These are phyloP conservation scores for Microchrysa polita DNA, from an alignment of 2,888 invertebrate genomes.

Conservation along the genomic window DNA sequence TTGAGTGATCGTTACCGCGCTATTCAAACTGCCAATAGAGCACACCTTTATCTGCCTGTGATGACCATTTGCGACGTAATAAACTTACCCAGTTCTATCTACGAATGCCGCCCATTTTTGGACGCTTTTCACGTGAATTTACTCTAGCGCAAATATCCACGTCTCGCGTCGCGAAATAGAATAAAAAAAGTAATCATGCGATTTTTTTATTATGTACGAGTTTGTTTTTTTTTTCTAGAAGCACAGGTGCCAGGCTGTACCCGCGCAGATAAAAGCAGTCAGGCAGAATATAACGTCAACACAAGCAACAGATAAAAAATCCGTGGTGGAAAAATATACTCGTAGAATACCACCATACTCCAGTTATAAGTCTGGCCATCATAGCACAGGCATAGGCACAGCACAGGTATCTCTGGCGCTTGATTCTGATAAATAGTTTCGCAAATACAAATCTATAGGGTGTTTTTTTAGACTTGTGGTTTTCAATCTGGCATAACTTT, in stretches of 20 bases:
- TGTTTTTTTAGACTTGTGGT: no score
- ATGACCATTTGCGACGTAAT: background rate
- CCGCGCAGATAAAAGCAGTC: conserved; percentile 18
- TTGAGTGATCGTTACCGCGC: conserved; percentile 26
- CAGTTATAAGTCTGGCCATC: background rate
- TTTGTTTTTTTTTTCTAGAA: background rate
- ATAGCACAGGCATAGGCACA: background rate
- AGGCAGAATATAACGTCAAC: no score
- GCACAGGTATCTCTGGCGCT: background rate
- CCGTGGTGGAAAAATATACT: background rate
- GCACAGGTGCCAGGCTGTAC: conserved; percentile 39
- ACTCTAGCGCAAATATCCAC: conserved; percentile 22
- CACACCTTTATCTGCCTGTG: conserved; percentile 15
- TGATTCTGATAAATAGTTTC: background rate
- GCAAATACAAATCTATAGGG: no score
- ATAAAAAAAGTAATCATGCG: background rate
- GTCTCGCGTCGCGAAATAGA: background rate
- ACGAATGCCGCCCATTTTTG: background rate
- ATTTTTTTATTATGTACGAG: no score
- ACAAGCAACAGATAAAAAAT: background rate
- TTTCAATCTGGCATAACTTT: no score
- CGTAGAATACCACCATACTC: conserved; percentile 7
- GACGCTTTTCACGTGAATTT: conserved; percentile 39
- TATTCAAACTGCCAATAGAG: background rate
- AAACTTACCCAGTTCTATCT: background rate